Conservation (phyloP, 2,113 vertebrate species). For the Ciconia stormi region DNA sequence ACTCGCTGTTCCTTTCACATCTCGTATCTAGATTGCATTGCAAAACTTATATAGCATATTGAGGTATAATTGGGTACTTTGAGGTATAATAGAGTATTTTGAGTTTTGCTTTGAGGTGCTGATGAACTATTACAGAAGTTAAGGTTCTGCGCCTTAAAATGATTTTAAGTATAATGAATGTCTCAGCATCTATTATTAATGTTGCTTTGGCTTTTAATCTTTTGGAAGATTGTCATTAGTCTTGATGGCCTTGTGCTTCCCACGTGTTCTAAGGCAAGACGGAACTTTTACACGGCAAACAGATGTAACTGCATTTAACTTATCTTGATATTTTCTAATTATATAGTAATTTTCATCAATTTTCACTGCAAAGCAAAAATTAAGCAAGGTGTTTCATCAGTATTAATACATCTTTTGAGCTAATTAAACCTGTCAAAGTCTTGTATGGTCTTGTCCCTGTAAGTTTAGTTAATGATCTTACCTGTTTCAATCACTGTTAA, state of each 20-base stretch:
- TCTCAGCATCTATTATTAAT: conserved; percentile 4
- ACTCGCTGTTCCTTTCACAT: neutral
- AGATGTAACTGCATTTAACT: neutral
- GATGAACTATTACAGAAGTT: neutral
- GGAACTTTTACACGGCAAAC: neutral
- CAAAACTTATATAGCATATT: neutral
- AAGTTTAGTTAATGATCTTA: neutral
- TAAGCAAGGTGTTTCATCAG: neutral
- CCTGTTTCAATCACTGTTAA: neutral
- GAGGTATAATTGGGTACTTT: neutral
- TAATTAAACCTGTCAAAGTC: neutral
- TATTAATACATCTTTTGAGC: neutral
- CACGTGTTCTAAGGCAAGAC: neutral
- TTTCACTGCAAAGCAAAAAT: neutral
- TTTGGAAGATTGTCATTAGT: neutral
- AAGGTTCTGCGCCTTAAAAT: neutral
- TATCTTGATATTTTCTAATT: neutral
- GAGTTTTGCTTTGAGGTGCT: neutral
- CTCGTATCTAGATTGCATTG: neutral
- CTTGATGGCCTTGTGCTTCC: neutral
- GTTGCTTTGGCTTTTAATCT: neutral
- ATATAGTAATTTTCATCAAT: neutral
- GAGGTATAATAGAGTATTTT: neutral
- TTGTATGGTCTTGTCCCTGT: neutral
- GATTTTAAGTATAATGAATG: neutral